Evolutionary conservation across 2,888 invertebrate genomes (phyloP).

Genomic region (Sinodicranocentrus sp.): DNA sequence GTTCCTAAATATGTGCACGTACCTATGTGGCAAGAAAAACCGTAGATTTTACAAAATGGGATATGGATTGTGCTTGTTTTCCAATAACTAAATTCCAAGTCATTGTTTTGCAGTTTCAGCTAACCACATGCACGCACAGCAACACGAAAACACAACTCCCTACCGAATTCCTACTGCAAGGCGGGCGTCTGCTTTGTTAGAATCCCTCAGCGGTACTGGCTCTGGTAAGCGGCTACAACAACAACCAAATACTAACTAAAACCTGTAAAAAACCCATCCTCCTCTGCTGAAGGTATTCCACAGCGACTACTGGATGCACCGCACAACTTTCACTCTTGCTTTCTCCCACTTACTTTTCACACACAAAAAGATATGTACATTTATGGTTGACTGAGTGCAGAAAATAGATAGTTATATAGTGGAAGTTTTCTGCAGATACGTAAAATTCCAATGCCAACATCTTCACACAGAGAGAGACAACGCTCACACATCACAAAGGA

Average conservation of each 20-base stretch:
- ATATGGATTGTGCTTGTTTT: not conserved
- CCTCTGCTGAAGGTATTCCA: not conserved
- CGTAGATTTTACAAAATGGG: too few relatives aligned
- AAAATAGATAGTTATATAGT: too few relatives aligned
- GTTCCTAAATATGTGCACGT: not conserved
- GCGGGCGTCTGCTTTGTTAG: constrained; percentile 57
- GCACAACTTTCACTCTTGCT: constrained; percentile 18
- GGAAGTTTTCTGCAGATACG: too few relatives aligned
- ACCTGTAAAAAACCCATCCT: constrained; percentile 3
- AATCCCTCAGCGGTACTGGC: constrained; percentile 58
- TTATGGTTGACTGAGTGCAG: not conserved
- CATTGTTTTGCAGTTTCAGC: constrained; percentile 9
- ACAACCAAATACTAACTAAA: constrained; percentile 49
- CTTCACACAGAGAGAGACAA: too few relatives aligned
- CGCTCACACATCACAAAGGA: too few relatives aligned
- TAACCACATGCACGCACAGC: constrained; percentile 2
- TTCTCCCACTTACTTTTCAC: not conserved
- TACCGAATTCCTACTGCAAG: not conserved
- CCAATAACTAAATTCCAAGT: constrained; percentile 27
- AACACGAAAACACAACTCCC: constrained; percentile 10
- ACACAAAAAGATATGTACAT: not conserved
- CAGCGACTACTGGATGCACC: not conserved
- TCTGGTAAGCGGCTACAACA: constrained; percentile 21
- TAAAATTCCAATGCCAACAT: too few relatives aligned
- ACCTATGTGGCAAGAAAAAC: too few relatives aligned